A percentile compares a stretch with the other conserved stretches of the same genome.
phyloP scores from a whole-genome alignment of 1,140 invertebrate genomes.

The Rhopalosiphum padi region DNA sequence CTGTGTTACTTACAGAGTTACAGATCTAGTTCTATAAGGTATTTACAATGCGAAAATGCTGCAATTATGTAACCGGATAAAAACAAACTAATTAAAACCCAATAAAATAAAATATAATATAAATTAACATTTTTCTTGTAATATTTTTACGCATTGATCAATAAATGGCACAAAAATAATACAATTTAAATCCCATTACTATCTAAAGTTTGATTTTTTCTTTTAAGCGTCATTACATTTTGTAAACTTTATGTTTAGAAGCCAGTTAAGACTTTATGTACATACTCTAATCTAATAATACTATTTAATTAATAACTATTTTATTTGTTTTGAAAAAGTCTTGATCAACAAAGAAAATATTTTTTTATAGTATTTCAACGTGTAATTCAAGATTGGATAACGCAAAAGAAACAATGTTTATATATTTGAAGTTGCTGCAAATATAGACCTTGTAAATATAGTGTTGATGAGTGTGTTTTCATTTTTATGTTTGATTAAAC shows the following conservation, averaged over 20 bases:
- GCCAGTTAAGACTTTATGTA: neutral
- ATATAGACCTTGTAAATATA: neutral
- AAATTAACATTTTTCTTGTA: neutral
- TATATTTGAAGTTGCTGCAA: neutral
- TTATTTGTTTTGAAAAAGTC: neutral
- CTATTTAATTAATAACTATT: neutral
- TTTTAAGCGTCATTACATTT: neutral
- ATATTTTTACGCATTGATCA: neutral
- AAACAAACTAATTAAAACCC: neutral
- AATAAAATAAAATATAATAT: neutral
- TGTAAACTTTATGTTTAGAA: neutral
- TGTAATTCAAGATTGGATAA: neutral
- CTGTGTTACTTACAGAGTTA: neutral
- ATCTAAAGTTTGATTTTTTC: neutral
- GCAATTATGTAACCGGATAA: neutral
- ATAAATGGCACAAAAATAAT: neutral
- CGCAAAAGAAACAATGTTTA: neutral
- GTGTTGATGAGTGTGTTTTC: neutral
- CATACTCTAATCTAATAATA: neutral
- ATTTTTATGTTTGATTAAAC: neutral
- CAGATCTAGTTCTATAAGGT: neutral
- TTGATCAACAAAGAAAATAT: neutral
- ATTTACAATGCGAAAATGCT: neutral
- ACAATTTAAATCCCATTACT: neutral
- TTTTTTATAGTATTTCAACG: neutral